Conservation (phyloP, 2,797 vertebrate species). For the Labroides dimidiatus region DNA sequence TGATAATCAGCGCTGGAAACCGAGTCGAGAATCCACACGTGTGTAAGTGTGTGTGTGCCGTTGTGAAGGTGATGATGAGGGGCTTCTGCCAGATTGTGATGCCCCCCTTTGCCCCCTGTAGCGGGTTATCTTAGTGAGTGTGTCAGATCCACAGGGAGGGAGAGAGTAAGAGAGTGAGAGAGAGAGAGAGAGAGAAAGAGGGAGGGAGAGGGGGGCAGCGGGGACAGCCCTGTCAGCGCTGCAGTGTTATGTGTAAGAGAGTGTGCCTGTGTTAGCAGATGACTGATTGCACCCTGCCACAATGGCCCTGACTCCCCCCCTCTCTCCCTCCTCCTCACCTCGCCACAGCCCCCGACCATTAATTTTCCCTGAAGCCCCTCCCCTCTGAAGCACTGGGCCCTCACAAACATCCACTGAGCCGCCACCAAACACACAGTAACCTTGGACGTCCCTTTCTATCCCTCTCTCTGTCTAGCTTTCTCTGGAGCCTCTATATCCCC, state of each 20-base stretch:
- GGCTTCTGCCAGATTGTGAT: slow-evolving; percentile 65
- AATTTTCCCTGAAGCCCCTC: slow-evolving; percentile 62
- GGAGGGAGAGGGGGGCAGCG: slow-evolving; percentile 45
- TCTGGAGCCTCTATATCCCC: slow-evolving; percentile 31
- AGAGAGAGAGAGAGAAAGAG: too few relatives aligned
- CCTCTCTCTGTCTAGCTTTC: slow-evolving; percentile 24
- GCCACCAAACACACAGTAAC: slow-evolving; percentile 66
- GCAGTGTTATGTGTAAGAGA: slow-evolving; percentile 37
- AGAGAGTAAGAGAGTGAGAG: too few relatives aligned
- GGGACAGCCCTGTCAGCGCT: slow-evolving; percentile 62
- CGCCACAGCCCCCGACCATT: slow-evolving; percentile 61
- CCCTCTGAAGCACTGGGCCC: slow-evolving; percentile 58
- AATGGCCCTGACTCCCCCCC: slow-evolving; percentile 61
- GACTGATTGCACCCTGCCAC: slow-evolving; percentile 77
- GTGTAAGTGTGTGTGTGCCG: slow-evolving; percentile 17
- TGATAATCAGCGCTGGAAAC: slow-evolving; percentile 55
- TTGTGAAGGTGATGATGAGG: slow-evolving; percentile 67
- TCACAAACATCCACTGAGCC: slow-evolving; percentile 66
- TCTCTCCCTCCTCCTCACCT: slow-evolving; percentile 50
- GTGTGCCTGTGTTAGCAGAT: slow-evolving; percentile 59
- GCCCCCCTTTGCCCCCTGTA: slow-evolving; percentile 58
- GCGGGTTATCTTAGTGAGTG: slow-evolving; percentile 73
- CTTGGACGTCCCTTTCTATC: slow-evolving; percentile 55
- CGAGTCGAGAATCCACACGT: slow-evolving; percentile 32
- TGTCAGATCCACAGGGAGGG: slow-evolving; percentile 71